Evolutionary conservation across 2,888 invertebrate species (phyloP), one percentile per base, ranked within the genome.

Genomic region (Muscina levida): DNA sequence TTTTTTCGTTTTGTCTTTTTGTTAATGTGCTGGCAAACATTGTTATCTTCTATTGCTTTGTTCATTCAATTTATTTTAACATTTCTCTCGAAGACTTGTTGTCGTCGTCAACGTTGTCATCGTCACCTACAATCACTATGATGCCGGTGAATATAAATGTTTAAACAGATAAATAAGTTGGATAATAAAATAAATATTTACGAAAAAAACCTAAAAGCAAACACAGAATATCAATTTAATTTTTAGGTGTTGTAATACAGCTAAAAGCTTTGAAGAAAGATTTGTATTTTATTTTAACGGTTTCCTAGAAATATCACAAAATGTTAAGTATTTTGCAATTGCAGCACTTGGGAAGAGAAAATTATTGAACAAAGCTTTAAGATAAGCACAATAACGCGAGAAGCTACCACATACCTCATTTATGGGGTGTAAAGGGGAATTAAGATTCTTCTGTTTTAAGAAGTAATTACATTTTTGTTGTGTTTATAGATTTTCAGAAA

Each of bases 171-270:
- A 22, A 48, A 5, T 17, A 17, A 46, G 15, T 4, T 46, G 44
- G 44, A 46, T 51, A 22, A 24, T 13, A 53, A 53, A 24, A 11
- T 53, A 53, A 53, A 53, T 53, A 53, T 53, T 53, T 53, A 53
- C 53, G 53, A 53, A 53, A 24, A 53, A 24, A 24, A 13, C 13
- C 24, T 17, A 13, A 11, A 22, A 53, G 19, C 17, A 53, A 22
- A 53, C 53, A 24, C 8, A 15, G 22, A 53, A 53, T 10, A 22
- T 22, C 53, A 53, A 53, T 53, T 53, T 22, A 24, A 53, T 22
- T 53, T 53, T 10, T 13, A 53, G 22, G 24, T 53, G 22, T 53
- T 53, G 53, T 24, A 53, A 53, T 53, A 19, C 17, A 48, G 22
- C n/a, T 6, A 46, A n/a, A n/a, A n/a, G n/a, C n/a, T 46, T 46